Evolutionary conservation across 2,113 vertebrate species (phyloP), one percentile per base, ranked within the genome.

Genomic region (Catharus fuscescens): DNA sequence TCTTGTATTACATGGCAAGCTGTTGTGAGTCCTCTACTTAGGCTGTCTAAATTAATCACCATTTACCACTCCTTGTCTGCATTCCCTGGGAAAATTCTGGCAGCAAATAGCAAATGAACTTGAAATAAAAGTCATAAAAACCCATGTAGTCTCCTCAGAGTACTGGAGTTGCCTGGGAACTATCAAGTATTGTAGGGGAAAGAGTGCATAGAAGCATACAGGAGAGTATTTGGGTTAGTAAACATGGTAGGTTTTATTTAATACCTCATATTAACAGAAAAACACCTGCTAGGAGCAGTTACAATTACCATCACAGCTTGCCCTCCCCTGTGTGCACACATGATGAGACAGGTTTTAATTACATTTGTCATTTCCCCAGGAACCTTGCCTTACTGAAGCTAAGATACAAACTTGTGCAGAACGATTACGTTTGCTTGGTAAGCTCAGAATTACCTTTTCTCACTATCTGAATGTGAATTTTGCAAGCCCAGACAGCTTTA

Each of bases 341-440:
- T 28, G 82, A 96, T 86, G 81, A 95, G 81, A 52, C 60, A 90
- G 59, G 44, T 91, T 95, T 96, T 96, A 96, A 97, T 94, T 96
- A 96, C 85, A 88, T 25, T 95, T 93, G 85, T 88, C 74, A 59
- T 96, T 85, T 95, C 92, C 92, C 87, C 71, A 48, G 90, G 79
- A 90, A 65, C 56, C 44, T 48, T 88, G 67, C 60, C 67, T 91
- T 91, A 64, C 34, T 92, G 47, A 91, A 62, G 42, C 24, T 42
- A 61, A 71, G 60, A 50, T 11, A 47, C 5, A 38, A 78, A 92
- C 73, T 66, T 80, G 28, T 36, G 47, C 66, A 79, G 61, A 80
- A 91, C 9, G 10, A 90, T 76, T 61, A 70, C 18, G 34, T 82
- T 82, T 88, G 64, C 47, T 82, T 54, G 42, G n/a, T 84, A 70